Evolutionary conservation across 2,888 invertebrate genomes (phyloP).

Genomic region (Amiota communis): DNA sequence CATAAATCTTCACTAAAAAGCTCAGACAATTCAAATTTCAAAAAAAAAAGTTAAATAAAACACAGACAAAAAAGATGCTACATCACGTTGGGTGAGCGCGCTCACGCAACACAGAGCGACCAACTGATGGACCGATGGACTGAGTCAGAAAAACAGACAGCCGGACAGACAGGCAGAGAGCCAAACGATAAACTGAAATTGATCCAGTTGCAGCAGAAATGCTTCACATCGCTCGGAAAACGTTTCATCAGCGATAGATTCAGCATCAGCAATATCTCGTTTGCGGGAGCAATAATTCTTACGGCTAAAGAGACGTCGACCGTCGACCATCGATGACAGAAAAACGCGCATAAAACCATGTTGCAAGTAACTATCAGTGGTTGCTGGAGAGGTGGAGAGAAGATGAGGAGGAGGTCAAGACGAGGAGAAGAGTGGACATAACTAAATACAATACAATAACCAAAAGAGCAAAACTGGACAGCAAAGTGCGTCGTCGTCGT

Average conservation of each 20-base stretch:
- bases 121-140: background rate
- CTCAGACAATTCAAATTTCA: slow-evolving; percentile 70
- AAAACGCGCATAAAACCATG: slow-evolving; percentile 4
- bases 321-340: background rate
- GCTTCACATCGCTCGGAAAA: slow-evolving; percentile 59
- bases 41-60: slow-evolving; percentile 49
- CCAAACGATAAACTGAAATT: slow-evolving; percentile 63
- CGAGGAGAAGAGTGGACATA: slow-evolving; percentile 50
- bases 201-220: slow-evolving; percentile 68
- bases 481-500: slow-evolving; percentile 48
- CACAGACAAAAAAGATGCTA: slow-evolving; percentile 24
- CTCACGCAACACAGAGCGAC: background rate
- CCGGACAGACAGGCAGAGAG: slow-evolving; percentile 38
- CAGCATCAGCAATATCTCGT: slow-evolving; percentile 24
- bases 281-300: slow-evolving; percentile 64
- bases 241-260: slow-evolving; percentile 58
- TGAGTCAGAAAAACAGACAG: background rate
- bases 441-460: slow-evolving; percentile 66
- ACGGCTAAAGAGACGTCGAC: slow-evolving; percentile 45
- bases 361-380: background rate
- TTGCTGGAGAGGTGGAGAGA: background rate
- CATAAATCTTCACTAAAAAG: slow-evolving; percentile 71
- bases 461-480: slow-evolving; percentile 41
- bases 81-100: background rate
- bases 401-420: background rate